Evolutionary conservation across 2,797 vertebrate genomes (phyloP), one percentile per base, ranked within the genome.

Genomic region (Hemitrygon akajei): DNA sequence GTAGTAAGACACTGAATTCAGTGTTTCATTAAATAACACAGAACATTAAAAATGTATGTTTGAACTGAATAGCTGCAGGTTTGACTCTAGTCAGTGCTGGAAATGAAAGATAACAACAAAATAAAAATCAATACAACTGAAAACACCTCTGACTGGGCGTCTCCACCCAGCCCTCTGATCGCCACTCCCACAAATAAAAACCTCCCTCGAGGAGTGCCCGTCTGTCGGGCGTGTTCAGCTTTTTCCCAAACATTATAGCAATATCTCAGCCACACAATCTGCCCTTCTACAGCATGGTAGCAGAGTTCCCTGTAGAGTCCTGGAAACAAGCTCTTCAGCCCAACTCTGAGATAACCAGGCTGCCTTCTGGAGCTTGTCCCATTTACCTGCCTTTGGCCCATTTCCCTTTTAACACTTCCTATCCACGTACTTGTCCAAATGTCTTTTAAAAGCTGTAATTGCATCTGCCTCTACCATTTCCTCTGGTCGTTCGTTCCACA

Each of bases 21-120:
- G 96, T 95, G 96, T 96, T 97, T 97, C 98, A 99, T 98, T 99
- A 98, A 98, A 98, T 98, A 98, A 98, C 98, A 98, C 98, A 98
- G 96, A 97, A 97, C 97, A 98, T 99, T 98, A 98, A 99, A 98
- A 98, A 99, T 98, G 98, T 98, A 99, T 98, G 97, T 94, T 97
- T 97, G 97, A 97, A 97, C 97, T 96, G 97, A 97, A 96, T 97
- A 96, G 97, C 98, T 98, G 98, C 98, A 98, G 97, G 98, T 98
- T 97, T 97, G 96, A 95, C 97, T 96, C 94, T 95, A 95, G 95
- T 95, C 95, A 94, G 96, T 95, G 94, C 95, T 94, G 97, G 97
- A 97, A 97, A 97, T 97, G 97, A 98, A 97, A 98, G 97, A 97
- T 97, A 96, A 37, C 16, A 66, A 89, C 40, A 27, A 75, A 73